Evolutionary conservation across 1,140 invertebrate species (phyloP).

Genomic region (Ceratosolen fusciceps): DNA sequence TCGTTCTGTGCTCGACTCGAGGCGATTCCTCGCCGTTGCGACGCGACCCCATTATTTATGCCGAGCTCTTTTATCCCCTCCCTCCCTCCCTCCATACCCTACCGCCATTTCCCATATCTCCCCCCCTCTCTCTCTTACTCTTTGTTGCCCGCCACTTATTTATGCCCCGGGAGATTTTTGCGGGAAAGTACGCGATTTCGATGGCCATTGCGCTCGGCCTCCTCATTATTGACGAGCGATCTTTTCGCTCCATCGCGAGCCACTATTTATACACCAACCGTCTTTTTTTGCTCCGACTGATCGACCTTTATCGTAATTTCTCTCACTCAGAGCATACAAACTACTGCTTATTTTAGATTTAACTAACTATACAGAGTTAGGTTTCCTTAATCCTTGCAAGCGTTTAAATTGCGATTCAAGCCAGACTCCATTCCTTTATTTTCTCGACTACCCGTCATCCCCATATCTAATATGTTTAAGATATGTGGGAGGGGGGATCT

Average conservation of each 20-base stretch:
- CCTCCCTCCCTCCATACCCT: too few relatives aligned
- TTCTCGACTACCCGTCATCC: neutral
- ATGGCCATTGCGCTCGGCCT: neutral
- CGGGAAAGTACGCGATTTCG: neutral
- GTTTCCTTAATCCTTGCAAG: too few relatives aligned
- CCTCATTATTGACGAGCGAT: constrained; percentile 31
- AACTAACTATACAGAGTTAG: too few relatives aligned
- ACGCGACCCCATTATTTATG: constrained; percentile 41
- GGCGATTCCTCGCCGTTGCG: too few relatives aligned
- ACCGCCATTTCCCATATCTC: neutral
- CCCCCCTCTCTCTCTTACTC: neutral
- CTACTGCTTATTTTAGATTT: too few relatives aligned
- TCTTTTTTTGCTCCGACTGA: neutral
- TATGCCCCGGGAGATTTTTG: neutral
- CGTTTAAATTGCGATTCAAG: neutral
- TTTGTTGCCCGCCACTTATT: neutral
- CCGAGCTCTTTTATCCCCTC: neutral
- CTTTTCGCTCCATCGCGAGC: neutral
- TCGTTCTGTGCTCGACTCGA: too few relatives aligned
- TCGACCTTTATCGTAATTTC: constrained; percentile 12
- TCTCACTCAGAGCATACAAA: too few relatives aligned
- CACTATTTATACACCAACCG: neutral
- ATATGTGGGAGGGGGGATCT: too few relatives aligned
- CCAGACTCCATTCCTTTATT: neutral
- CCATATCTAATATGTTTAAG: too few relatives aligned